These are phyloP conservation scores for Elymnias hypermnestra DNA, from an alignment of 1,140 invertebrate genomes.

Conservation along the genomic window DNA sequence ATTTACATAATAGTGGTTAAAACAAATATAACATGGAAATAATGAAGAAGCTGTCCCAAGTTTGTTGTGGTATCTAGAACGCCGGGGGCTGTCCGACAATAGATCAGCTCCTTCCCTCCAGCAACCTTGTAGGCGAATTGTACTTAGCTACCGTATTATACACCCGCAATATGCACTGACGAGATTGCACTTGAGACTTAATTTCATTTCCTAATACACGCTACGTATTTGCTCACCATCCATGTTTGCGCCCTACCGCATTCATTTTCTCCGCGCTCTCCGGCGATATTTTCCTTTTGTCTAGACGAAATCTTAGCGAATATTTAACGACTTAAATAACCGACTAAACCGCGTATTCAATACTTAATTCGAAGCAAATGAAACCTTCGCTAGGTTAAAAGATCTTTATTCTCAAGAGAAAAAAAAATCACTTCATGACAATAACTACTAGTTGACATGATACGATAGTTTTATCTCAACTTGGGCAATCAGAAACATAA, in stretches of 20 bases:
- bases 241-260: conserved; percentile 57
- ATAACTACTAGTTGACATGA: too few species aligned
- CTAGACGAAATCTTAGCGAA: conserved; percentile 73
- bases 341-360: conserved; percentile 8
- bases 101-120: conserved; percentile 32
- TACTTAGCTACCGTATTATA: conserved; percentile 22
- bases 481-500: too few species aligned
- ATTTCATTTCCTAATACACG: conserved; percentile 71
- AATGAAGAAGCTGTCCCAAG: conserved; percentile 28
- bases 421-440: too few species aligned
- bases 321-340: conserved; percentile 38
- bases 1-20: background rate
- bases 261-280: conserved; percentile 59
- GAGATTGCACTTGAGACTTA: conserved; percentile 66
- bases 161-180: conserved; percentile 38
- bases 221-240: conserved; percentile 59
- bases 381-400: too few species aligned
- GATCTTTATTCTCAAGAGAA: too few species aligned
- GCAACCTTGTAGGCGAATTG: conserved; percentile 24
- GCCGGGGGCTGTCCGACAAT: conserved; percentile 30
- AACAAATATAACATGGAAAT: conserved; percentile 27
- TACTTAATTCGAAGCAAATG: too few species aligned
- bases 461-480: too few species aligned
- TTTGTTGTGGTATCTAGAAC: conserved; percentile 27
- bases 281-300: conserved; percentile 71